Percentiles rank a stretch among this genome's conserved stretches.
Evolutionary conservation across 2,113 vertebrate species (phyloP).

Genomic region (Sinocyclocheilus rhinocerous): DNA sequence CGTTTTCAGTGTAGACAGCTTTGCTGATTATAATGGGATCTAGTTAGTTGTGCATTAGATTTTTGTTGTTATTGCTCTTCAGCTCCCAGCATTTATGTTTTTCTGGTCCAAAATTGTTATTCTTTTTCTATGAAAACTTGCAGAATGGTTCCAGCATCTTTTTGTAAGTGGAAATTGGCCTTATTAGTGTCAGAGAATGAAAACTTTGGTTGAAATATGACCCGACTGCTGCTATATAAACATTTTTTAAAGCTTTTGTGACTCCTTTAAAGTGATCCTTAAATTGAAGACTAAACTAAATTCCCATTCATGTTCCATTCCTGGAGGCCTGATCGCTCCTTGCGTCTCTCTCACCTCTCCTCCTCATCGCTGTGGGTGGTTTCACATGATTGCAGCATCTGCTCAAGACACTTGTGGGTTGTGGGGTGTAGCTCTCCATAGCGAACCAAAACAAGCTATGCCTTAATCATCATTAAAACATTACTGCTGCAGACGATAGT

Average conservation of each 20-base stretch:
- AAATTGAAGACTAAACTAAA: conserved; percentile 7
- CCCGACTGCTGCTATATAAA: neutral
- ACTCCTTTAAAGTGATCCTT: neutral
- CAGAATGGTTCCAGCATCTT: neutral
- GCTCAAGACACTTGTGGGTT: neutral
- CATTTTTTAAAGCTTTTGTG: neutral
- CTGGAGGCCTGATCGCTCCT: neutral
- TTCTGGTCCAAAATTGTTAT: neutral
- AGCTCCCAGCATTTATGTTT: neutral
- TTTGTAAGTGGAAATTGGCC: neutral
- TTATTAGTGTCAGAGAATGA: neutral
- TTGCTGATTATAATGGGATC: neutral
- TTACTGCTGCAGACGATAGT: conserved; percentile 22
- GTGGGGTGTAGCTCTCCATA: neutral
- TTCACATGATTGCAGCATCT: conserved; percentile 45
- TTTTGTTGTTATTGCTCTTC: neutral
- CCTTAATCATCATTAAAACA: conserved; percentile 49
- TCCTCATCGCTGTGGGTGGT: conserved; percentile 20
- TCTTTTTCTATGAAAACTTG: neutral
- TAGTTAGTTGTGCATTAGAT: neutral
- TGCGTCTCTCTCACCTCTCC: neutral
- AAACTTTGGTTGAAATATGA: neutral
- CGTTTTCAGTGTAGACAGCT: neutral
- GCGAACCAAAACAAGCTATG: conserved; percentile 1
- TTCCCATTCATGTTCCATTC: conserved; percentile 8